Evolutionary conservation across 1,140 invertebrate genomes (phyloP).

Genomic region (Gryon sp.): DNA sequence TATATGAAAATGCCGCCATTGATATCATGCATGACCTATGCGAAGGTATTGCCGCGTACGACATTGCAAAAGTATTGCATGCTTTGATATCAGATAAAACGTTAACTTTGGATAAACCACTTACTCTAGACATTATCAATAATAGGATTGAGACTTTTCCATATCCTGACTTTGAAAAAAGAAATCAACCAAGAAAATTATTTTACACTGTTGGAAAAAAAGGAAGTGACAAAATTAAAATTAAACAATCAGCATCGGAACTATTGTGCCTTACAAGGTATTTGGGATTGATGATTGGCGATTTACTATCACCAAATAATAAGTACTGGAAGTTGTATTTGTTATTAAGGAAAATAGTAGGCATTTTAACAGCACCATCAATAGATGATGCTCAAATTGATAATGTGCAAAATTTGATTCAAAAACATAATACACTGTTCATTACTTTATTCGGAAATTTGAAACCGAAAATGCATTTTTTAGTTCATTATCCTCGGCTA

Average conservation of each 20-base stretch:
- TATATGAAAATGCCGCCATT: constrained; percentile 68
- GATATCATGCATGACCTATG: constrained; percentile 56
- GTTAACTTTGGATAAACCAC: constrained; percentile 9
- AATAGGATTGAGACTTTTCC: constrained; percentile 11
- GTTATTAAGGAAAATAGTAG: constrained; percentile 5
- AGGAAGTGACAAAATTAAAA: constrained; percentile 27
- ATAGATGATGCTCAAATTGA: constrained; percentile 2
- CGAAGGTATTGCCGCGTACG: constrained; percentile 27
- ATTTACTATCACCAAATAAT: constrained; percentile 19
- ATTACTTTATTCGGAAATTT: not conserved
- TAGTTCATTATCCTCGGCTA: constrained; percentile 6
- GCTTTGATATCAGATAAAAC: constrained; percentile 7
- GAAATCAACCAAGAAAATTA: constrained; percentile 29
- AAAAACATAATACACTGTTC: constrained; percentile 5
- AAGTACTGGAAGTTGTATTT: constrained; percentile 40
- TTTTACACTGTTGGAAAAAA: constrained; percentile 10
- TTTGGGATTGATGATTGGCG: constrained; percentile 43
- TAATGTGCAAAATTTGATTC: not conserved
- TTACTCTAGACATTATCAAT: constrained; percentile 7
- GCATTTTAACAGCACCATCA: constrained; percentile 8
- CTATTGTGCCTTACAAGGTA: constrained; percentile 30
- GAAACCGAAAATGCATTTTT: constrained; percentile 19
- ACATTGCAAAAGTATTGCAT: constrained; percentile 8
- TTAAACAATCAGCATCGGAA: constrained; percentile 38
- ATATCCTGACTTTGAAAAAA: constrained; percentile 4